phyloP scores from a whole-genome alignment of 2,797 vertebrate species.

The Potorous gilbertii region DNA sequence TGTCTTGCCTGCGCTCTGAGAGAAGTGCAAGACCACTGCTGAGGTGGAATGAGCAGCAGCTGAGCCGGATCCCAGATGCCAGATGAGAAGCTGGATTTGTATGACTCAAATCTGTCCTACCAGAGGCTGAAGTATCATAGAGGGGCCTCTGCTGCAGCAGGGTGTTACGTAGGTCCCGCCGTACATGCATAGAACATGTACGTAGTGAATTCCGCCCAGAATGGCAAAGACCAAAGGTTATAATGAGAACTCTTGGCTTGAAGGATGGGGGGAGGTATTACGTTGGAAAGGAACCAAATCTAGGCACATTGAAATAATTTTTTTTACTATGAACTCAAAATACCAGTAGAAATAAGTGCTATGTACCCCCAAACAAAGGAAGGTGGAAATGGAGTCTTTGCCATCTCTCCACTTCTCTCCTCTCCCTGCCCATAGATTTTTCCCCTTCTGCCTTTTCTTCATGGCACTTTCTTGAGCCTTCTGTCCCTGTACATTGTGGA shows the following conservation, averaged over 20 bases:
- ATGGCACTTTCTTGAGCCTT: background rate
- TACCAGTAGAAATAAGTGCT: conserved; percentile 68
- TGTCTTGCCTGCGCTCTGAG: conserved; percentile 66
- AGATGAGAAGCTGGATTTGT: conserved; percentile 74
- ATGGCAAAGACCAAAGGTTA: conserved; percentile 76
- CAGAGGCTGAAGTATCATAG: conserved; percentile 63
- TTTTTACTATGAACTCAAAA: conserved; percentile 72
- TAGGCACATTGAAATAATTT: conserved; percentile 76
- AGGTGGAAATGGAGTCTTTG: conserved; percentile 27
- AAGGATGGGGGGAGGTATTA: conserved; percentile 30
- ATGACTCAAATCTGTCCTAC: conserved; percentile 74
- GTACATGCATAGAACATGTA: conserved; percentile 78
- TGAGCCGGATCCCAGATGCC: conserved; percentile 74
- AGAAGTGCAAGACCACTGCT: conserved; percentile 73
- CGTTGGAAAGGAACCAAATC: conserved; percentile 71
- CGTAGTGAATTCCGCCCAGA: conserved; percentile 75
- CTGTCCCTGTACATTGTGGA: background rate
- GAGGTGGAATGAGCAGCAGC: conserved; percentile 78
- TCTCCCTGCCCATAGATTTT: background rate
- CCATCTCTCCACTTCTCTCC: background rate
- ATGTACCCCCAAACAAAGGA: conserved; percentile 66
- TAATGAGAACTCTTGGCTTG: conserved; percentile 78
- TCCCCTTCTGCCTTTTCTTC: no score
- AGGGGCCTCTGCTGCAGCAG: conserved; percentile 55
- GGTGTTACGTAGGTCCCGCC: conserved; percentile 76